phyloP scores from a whole-genome alignment of 2,888 invertebrate species.

The Eurytoma adleriae region DNA sequence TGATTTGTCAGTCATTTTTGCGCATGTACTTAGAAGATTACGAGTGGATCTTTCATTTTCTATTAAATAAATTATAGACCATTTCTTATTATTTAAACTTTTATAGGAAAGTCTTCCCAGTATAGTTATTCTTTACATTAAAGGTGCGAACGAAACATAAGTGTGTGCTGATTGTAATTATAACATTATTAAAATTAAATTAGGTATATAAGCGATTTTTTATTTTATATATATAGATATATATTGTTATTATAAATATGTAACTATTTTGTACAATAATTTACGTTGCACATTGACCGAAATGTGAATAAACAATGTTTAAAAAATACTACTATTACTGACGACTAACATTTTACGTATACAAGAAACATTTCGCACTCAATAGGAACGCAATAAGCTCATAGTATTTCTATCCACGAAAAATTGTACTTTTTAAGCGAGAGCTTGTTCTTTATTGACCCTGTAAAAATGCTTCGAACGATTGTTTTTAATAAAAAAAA shows the following conservation, averaged over 20 bases:
- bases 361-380: conserved; percentile 52
- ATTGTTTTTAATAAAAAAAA: conserved; percentile 57
- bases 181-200: conserved; percentile 63
- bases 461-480: conserved; percentile 56
- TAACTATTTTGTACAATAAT: conserved; percentile 72
- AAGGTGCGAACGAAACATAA: conserved; percentile 68
- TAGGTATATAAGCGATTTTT: conserved; percentile 67
- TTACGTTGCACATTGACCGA: conserved; percentile 57
- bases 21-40: conserved; percentile 42
- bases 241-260: conserved; percentile 72
- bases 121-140: conserved; percentile 49
- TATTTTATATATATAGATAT: conserved; percentile 72
- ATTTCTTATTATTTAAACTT: conserved; percentile 45
- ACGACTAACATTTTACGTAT: conserved; percentile 54
- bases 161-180: conserved; percentile 68
- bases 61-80: conserved; percentile 39
- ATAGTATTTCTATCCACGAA: conserved; percentile 37
- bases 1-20: conserved; percentile 52
- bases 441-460: conserved; percentile 53
- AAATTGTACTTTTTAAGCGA: conserved; percentile 47
- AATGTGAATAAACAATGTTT: conserved; percentile 53
- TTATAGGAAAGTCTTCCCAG: conserved; percentile 53
- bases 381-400: conserved; percentile 50
- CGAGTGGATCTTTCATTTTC: conserved; percentile 31
- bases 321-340: conserved; percentile 42